A percentile compares a stretch with the other conserved stretches of the same genome.
phyloP scores from a whole-genome alignment of 1,140 invertebrate genomes.

The Drosophila willistoni region DNA sequence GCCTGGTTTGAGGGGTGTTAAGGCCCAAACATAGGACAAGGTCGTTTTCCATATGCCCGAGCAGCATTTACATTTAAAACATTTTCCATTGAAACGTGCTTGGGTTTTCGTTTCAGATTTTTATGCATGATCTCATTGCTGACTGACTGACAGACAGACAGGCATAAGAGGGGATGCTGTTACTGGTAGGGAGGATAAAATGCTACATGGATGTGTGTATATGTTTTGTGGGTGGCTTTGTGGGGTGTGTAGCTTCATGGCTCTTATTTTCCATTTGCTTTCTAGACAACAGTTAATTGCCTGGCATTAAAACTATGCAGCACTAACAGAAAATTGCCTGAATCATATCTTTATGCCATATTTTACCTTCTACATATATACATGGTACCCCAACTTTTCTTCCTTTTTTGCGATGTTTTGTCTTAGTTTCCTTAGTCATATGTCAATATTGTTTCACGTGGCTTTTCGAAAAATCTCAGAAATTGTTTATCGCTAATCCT shows the following conservation, averaged over 20 bases:
- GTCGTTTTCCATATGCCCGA: constrained; percentile 75
- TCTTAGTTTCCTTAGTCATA: background rate
- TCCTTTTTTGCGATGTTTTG: too few relatives aligned
- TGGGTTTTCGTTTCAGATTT: constrained; percentile 52
- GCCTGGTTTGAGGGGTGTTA: constrained; percentile 49
- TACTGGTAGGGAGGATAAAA: background rate
- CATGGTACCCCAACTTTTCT: background rate
- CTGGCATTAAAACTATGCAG: constrained; percentile 78
- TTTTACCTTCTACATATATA: background rate
- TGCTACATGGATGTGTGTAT: background rate
- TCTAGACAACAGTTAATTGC: constrained; percentile 78
- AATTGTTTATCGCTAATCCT: constrained; percentile 41
- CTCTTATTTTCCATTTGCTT: background rate
- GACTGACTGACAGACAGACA: constrained; percentile 59
- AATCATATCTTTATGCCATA: constrained; percentile 4
- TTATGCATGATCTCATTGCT: constrained; percentile 81
- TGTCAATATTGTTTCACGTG: constrained; percentile 23
- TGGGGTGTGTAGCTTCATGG: constrained; percentile 8
- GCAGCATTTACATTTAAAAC: constrained; percentile 73
- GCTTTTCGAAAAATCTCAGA: constrained; percentile 6
- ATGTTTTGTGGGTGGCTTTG: constrained; percentile 15
- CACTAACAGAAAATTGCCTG: constrained; percentile 21
- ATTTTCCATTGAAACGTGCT: constrained; percentile 65
- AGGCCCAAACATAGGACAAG: constrained; percentile 79
- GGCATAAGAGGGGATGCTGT: background rate